Percentiles rank a stretch among this genome's conserved stretches.
phyloP scores from a whole-genome alignment of 2,797 vertebrate species.

The Enteromius treurensis region DNA sequence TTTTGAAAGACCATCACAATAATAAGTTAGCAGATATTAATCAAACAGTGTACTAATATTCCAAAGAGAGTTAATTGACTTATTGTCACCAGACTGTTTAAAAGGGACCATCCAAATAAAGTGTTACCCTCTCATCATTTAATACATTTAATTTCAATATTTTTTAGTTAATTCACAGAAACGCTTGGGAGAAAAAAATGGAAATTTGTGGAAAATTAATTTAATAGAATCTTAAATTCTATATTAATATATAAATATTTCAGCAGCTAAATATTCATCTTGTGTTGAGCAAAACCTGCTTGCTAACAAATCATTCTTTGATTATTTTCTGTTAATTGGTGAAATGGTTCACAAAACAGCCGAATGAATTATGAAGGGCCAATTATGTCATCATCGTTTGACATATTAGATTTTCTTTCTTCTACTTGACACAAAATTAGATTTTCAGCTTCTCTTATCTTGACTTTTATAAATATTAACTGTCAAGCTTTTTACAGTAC shows the following conservation, averaged over 20 bases:
- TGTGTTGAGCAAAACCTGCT: not conserved
- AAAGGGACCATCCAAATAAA: too few species aligned
- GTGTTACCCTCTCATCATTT: too few species aligned
- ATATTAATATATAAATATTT: not conserved
- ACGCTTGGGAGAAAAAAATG: too few species aligned
- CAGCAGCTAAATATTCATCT: not conserved
- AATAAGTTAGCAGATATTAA: too few species aligned
- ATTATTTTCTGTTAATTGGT: not conserved
- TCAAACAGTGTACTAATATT: too few species aligned
- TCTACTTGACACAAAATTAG: not conserved
- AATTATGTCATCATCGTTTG: not conserved
- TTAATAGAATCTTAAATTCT: not conserved
- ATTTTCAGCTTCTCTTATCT: not conserved
- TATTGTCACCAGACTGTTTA: too few species aligned
- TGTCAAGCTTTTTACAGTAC: not conserved
- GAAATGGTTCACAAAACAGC: not conserved
- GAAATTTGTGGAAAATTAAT: not conserved
- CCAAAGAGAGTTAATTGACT: too few species aligned
- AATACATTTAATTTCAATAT: too few species aligned
- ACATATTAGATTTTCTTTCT: not conserved
- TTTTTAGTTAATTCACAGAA: not conserved
- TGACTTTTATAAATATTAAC: not conserved
- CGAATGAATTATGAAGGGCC: not conserved
- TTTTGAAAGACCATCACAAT: too few species aligned
- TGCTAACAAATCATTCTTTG: not conserved